phyloP scores from a whole-genome alignment of 2,888 invertebrate species.

The Tortrix viridana region DNA sequence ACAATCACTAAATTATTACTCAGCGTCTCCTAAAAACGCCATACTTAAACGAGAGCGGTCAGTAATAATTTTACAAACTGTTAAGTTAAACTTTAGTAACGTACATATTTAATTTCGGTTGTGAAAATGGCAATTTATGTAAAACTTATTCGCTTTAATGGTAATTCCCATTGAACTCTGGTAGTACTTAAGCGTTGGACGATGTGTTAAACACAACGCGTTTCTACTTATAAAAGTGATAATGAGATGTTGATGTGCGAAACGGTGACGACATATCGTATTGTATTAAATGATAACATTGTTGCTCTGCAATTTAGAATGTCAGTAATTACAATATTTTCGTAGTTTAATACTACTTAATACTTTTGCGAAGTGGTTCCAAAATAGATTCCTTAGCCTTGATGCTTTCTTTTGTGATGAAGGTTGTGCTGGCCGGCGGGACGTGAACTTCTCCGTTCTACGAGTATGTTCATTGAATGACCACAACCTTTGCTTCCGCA shows the following conservation, averaged over 20 bases:
- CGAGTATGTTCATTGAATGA: too few relatives aligned
- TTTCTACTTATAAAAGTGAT: slow-evolving; percentile 68
- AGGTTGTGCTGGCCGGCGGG: too few relatives aligned
- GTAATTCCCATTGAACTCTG: slow-evolving; percentile 73
- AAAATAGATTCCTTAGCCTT: not conserved
- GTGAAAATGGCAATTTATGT: slow-evolving; percentile 84
- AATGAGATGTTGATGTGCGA: slow-evolving; percentile 53
- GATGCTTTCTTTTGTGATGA: not conserved
- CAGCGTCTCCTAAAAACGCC: slow-evolving; percentile 41
- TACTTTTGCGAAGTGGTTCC: slow-evolving; percentile 16
- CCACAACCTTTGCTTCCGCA: too few relatives aligned
- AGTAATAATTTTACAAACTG: slow-evolving; percentile 69
- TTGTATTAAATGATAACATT: slow-evolving; percentile 44
- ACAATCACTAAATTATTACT: slow-evolving; percentile 67
- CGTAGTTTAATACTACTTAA: not conserved
- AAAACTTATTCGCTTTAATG: slow-evolving; percentile 75
- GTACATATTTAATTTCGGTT: slow-evolving; percentile 84
- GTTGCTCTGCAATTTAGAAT: slow-evolving; percentile 30
- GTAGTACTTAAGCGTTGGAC: slow-evolving; percentile 69
- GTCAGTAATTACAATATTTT: slow-evolving; percentile 18
- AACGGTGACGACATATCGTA: slow-evolving; percentile 69
- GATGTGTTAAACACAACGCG: slow-evolving; percentile 79
- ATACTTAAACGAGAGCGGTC: slow-evolving; percentile 45
- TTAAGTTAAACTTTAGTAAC: slow-evolving; percentile 75
- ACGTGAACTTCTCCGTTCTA: too few relatives aligned